Evolutionary conservation across 1,140 invertebrate genomes (phyloP).

Genomic region (Platyscapa corneri): DNA sequence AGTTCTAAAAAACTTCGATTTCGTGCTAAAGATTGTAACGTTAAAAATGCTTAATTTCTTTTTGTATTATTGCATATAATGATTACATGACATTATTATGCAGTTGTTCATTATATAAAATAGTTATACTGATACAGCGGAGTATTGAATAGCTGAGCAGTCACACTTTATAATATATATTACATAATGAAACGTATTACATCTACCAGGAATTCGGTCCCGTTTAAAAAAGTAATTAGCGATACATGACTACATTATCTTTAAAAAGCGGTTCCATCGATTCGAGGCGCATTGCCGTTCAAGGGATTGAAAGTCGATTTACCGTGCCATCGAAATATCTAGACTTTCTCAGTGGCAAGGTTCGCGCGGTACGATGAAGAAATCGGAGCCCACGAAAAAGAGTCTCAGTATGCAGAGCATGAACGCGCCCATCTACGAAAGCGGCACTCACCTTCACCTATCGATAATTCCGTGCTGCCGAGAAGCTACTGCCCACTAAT

Average conservation of each 20-base stretch:
- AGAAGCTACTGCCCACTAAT: conserved; percentile 1
- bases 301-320: not conserved
- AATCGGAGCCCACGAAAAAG: not conserved
- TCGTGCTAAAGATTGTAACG: not conserved
- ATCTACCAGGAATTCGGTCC: not conserved
- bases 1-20: not conserved
- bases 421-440: not conserved
- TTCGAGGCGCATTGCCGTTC: not conserved
- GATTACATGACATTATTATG: not conserved
- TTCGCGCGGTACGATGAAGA: not conserved
- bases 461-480: not conserved
- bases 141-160: not conserved
- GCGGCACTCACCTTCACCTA: not conserved
- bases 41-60: not conserved
- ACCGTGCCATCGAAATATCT: not conserved
- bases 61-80: not conserved
- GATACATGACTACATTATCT: not conserved
- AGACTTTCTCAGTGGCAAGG: not conserved
- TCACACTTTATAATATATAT: not conserved
- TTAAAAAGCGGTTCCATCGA: not conserved
- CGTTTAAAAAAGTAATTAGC: not conserved
- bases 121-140: not conserved
- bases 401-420: no score
- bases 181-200: not conserved
- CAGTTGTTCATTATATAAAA: not conserved